phyloP scores from a whole-genome alignment of 2,797 vertebrate species.

The Forpus xanthops region DNA sequence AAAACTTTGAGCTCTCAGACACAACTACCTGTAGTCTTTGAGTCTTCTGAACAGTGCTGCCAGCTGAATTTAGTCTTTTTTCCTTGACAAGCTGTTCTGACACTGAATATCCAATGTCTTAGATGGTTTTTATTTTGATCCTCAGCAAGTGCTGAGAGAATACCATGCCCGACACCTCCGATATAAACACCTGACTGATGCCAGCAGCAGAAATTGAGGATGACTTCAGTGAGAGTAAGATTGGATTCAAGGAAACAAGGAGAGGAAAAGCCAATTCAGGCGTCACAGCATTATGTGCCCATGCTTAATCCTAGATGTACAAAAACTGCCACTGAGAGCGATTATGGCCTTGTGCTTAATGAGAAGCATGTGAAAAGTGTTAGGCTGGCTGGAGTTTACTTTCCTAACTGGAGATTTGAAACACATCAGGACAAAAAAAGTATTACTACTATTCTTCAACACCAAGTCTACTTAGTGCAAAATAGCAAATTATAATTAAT shows the following conservation, averaged over 20 bases:
- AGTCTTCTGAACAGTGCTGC: not conserved
- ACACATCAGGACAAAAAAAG: not conserved
- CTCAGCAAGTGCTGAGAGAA: not conserved
- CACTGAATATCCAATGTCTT: not conserved
- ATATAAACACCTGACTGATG: not conserved
- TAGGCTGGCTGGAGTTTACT: not conserved
- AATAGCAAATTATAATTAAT: not conserved
- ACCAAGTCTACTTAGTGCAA: not conserved
- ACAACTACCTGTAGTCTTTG: not conserved
- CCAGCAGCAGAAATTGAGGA: not conserved
- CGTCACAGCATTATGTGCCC: not conserved
- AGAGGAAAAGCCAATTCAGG: not conserved
- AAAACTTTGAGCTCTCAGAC: not conserved
- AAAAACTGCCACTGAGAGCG: not conserved
- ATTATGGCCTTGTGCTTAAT: not conserved
- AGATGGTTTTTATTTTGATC: not conserved
- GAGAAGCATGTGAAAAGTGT: slow-evolving; percentile 12
- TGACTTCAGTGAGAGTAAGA: not conserved
- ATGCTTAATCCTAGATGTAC: not conserved
- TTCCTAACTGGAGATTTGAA: not conserved
- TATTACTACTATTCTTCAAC: not conserved
- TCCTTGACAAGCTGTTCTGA: not conserved
- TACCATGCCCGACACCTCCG: not conserved
- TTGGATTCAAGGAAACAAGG: not conserved
- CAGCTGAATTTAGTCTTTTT: not conserved